These are phyloP conservation scores for Danaus chrysippus DNA, from an alignment of 2,888 invertebrate genomes.

Conservation along the genomic window DNA sequence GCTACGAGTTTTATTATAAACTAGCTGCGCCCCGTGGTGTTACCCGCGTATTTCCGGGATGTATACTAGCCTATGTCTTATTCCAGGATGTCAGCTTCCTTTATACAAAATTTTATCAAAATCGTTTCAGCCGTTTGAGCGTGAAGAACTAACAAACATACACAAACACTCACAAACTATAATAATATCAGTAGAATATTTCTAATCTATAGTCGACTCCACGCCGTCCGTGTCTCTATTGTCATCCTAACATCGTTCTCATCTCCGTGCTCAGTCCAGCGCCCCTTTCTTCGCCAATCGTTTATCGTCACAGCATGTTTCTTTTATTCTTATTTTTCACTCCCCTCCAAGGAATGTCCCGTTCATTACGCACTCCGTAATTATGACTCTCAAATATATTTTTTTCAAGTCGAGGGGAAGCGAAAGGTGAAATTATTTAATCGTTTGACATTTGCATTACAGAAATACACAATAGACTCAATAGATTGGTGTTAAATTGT, in stretches of 20 bases:
- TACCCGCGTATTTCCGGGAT: too few relatives aligned
- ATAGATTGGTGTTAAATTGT: slow-evolving; percentile 4
- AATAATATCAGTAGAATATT: too few relatives aligned
- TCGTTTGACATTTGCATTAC: slow-evolving; percentile 16
- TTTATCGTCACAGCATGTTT: slow-evolving; percentile 70
- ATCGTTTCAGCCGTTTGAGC: too few relatives aligned
- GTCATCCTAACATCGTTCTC: slow-evolving; percentile 63
- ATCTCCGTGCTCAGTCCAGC: slow-evolving; percentile 59
- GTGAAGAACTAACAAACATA: too few relatives aligned
- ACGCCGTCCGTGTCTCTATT: slow-evolving; percentile 41
- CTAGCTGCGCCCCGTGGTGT: too few relatives aligned
- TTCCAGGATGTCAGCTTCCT: too few relatives aligned
- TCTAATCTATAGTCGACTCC: slow-evolving; percentile 34
- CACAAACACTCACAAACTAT: too few relatives aligned
- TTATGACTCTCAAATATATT: slow-evolving; percentile 54
- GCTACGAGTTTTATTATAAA: too few relatives aligned
- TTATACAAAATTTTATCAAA: too few relatives aligned
- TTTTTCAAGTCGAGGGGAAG: slow-evolving; percentile 39
- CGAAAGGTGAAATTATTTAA: slow-evolving; percentile 33
- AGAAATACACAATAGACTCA: slow-evolving; percentile 16
- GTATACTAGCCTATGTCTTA: too few relatives aligned
- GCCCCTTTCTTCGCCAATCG: slow-evolving; percentile 74
- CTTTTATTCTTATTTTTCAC: slow-evolving; percentile 66
- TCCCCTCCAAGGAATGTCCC: slow-evolving; percentile 57
- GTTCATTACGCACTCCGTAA: slow-evolving; percentile 52